Evolutionary conservation across 2,113 vertebrate genomes (phyloP).

Genomic region (Boulengeromyrus knoepffleri): DNA sequence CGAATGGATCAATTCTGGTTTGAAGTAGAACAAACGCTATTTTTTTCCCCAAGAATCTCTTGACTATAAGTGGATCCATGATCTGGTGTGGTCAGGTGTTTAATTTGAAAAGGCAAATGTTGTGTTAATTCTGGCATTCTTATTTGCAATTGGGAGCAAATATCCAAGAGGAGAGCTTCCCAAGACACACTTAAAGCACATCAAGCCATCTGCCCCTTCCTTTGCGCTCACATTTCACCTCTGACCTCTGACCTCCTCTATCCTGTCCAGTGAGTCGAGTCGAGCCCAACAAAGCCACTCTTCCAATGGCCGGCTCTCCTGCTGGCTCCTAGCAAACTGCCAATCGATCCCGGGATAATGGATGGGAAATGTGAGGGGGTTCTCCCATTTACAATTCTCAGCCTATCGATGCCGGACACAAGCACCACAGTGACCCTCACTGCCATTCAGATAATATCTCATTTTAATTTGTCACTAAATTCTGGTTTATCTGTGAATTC

Average conservation of each 20-base stretch:
- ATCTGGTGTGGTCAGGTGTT: background rate
- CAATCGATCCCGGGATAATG: constrained; percentile 16
- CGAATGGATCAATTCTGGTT: background rate
- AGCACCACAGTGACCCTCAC: background rate
- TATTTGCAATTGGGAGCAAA: constrained; percentile 28
- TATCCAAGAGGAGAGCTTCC: constrained; percentile 28
- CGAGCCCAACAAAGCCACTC: constrained; percentile 37
- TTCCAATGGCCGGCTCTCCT: constrained; percentile 27
- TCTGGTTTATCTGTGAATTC: background rate
- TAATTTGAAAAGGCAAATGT: background rate
- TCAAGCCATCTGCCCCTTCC: constrained; percentile 61
- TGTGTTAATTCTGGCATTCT: background rate
- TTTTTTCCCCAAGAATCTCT: background rate
- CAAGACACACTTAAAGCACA: constrained; percentile 43
- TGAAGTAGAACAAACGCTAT: background rate
- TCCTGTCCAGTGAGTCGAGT: constrained; percentile 39
- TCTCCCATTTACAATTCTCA: constrained; percentile 10
- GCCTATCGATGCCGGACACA: background rate
- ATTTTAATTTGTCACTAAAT: background rate
- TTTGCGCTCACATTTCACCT: constrained; percentile 45
- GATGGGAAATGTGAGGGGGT: background rate
- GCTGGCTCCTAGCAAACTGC: constrained; percentile 21
- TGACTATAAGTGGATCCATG: background rate
- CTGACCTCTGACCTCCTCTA: constrained; percentile 61
- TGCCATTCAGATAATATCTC: background rate